Evolutionary conservation across 2,888 invertebrate genomes (phyloP).

Genomic region (Plebejus anna): DNA sequence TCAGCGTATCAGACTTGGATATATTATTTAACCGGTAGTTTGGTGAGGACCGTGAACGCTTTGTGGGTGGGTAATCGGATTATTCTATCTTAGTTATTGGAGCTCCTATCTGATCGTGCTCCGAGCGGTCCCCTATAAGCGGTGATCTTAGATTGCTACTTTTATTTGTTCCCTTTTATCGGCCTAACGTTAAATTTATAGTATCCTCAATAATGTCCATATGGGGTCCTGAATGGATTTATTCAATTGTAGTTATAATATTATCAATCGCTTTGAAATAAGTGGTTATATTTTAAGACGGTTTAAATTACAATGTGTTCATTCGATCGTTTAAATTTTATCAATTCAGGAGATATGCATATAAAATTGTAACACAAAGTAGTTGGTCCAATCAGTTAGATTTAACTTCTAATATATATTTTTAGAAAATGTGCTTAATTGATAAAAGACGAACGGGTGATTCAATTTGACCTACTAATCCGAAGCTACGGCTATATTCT

Average conservation of each 20-base stretch:
- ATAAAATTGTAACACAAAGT: neutral
- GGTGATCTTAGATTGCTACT: slow-evolving; percentile 31
- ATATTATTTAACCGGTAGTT: slow-evolving; percentile 43
- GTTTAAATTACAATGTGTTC: neutral
- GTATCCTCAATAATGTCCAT: slow-evolving; percentile 21
- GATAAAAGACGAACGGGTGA: neutral
- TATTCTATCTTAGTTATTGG: slow-evolving; percentile 54
- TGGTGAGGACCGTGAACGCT: slow-evolving; percentile 51
- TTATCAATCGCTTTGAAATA: neutral
- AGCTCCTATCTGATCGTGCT: slow-evolving; percentile 40
- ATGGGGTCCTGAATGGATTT: slow-evolving; percentile 4
- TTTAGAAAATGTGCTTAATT: neutral
- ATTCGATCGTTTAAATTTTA: neutral
- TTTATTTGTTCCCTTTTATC: slow-evolving; percentile 31
- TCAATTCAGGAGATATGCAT: neutral
- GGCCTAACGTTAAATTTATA: slow-evolving; percentile 28
- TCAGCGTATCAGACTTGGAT: neutral
- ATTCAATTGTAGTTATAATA: slow-evolving; percentile 8
- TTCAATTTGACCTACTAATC: neutral
- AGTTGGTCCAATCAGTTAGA: neutral
- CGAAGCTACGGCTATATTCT: neutral
- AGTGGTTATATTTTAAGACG: neutral
- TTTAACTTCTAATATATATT: neutral
- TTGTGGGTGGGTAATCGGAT: slow-evolving; percentile 58
- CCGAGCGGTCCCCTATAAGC: slow-evolving; percentile 32